Conservation (phyloP, 2,888 invertebrate species). For the Arrhopalites spinosus region DNA sequence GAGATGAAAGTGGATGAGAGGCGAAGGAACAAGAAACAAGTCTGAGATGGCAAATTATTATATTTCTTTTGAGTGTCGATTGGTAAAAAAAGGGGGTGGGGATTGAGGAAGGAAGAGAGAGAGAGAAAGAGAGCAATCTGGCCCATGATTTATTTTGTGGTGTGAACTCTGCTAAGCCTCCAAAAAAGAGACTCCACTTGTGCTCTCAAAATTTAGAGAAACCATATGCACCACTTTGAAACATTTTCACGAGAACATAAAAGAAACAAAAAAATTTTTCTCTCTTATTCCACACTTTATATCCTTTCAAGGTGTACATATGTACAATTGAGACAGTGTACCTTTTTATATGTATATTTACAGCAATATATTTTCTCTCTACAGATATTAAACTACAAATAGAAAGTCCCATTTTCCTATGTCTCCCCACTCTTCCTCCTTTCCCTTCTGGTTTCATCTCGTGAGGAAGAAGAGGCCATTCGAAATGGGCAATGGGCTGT, state of each 20-base stretch:
- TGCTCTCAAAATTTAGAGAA: background rate
- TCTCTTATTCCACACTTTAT: no score
- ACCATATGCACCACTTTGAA: background rate
- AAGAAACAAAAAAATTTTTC: background rate
- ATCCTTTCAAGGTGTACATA: no score
- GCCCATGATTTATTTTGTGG: background rate
- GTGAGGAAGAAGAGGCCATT: background rate
- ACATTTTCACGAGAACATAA: background rate
- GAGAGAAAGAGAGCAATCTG: slow-evolving; percentile 5
- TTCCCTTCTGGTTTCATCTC: no score
- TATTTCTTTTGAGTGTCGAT: slow-evolving; percentile 12
- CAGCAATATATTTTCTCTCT: no score
- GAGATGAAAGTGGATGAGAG: no score
- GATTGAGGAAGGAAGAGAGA: background rate
- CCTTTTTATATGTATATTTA: no score
- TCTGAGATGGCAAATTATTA: slow-evolving; percentile 22
- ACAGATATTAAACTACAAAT: no score
- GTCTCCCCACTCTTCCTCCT: no score
- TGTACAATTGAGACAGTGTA: no score
- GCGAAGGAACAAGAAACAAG: no score
- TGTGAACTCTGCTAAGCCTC: no score
- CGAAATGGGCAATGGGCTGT: background rate
- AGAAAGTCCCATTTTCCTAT: no score
- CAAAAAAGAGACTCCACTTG: background rate
- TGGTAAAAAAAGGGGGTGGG: background rate